phyloP scores from a whole-genome alignment of 2,797 vertebrate genomes.

The Rhynchonycteris naso region DNA sequence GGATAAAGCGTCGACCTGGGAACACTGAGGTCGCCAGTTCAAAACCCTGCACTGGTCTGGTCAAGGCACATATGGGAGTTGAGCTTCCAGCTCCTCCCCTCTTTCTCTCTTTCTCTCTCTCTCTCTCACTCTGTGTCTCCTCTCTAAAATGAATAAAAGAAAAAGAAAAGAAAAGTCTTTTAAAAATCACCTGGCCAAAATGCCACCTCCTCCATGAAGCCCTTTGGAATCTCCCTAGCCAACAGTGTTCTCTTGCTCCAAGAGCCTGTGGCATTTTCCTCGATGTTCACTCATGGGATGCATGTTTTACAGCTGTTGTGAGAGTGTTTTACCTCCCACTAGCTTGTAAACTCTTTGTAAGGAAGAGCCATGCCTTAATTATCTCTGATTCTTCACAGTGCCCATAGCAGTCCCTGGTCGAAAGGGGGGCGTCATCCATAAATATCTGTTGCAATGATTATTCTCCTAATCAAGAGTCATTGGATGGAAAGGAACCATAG shows the following conservation, averaged over 20 bases:
- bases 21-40: too few relatives aligned
- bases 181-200: constrained; percentile 35
- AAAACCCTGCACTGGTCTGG: too few relatives aligned
- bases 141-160: too few relatives aligned
- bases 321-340: neutral
- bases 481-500: neutral
- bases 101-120: too few relatives aligned
- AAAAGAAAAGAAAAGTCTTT: too few relatives aligned
- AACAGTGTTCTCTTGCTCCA: neutral
- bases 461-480: neutral
- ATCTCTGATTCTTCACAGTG: neutral
- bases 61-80: too few relatives aligned
- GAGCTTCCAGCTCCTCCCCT: too few relatives aligned
- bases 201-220: neutral
- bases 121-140: too few relatives aligned
- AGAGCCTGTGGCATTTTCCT: neutral
- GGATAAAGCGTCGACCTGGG: too few relatives aligned
- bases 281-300: neutral
- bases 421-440: neutral
- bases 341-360: neutral
- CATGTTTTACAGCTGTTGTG: neutral
- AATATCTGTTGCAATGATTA: neutral
- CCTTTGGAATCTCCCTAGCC: neutral
- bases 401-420: neutral
- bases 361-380: neutral